Conservation (phyloP, 2,888 invertebrate species). For the Rhagium mordax region DNA sequence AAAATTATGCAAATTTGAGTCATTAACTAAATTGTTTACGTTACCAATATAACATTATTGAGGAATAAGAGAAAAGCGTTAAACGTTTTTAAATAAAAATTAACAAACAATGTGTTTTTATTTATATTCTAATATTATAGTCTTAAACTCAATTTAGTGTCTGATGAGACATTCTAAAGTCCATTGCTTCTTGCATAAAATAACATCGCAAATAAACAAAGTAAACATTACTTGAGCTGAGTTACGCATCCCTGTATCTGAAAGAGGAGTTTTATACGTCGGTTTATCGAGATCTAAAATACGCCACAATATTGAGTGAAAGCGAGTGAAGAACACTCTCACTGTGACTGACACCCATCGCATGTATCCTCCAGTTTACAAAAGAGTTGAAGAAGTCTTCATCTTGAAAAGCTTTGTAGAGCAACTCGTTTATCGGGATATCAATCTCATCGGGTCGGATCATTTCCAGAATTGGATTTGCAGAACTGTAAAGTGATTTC, state of each 20-base stretch:
- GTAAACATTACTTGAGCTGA: neutral
- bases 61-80: no score
- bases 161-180: no score
- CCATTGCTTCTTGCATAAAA: no score
- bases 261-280: neutral
- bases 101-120: no score
- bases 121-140: no score
- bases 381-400: conserved; percentile 62
- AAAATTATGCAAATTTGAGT: no score
- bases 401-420: conserved; percentile 57
- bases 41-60: no score
- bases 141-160: no score
- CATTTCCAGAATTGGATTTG: conserved; percentile 60
- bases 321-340: conserved; percentile 31
- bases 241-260: neutral
- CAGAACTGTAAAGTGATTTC: conserved; percentile 62
- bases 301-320: conserved; percentile 26
- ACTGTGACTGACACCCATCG: conserved; percentile 63
- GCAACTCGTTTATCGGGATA: conserved; percentile 62
- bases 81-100: no score
- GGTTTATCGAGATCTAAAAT: neutral
- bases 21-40: no score
- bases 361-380: conserved; percentile 60
- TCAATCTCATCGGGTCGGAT: conserved; percentile 56
- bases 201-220: neutral